Conservation (phyloP, 2,797 vertebrate genomes). For the Macropus fuliginosus region DNA sequence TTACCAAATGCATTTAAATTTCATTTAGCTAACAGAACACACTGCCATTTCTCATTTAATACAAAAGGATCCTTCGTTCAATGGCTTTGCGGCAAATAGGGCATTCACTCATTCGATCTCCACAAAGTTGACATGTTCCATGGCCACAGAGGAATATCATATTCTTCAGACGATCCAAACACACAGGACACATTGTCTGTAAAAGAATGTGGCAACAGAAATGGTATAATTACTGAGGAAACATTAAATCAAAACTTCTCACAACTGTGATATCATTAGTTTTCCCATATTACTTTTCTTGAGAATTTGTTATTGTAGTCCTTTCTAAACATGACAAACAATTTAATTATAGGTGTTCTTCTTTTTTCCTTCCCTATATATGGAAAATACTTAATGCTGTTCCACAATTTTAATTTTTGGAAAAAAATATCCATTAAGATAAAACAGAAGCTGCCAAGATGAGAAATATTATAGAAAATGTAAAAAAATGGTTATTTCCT, state of each 20-base stretch:
- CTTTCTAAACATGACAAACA: not conserved
- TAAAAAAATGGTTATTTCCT: not conserved
- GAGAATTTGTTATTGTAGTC: conserved; percentile 34
- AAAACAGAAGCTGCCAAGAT: not conserved
- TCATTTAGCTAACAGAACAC: conserved; percentile 70
- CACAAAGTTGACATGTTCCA: conserved; percentile 98
- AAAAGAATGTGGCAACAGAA: conserved; percentile 74
- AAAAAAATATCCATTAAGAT: not conserved
- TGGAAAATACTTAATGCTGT: not conserved
- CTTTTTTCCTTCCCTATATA: not conserved
- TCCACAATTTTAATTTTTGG: not conserved
- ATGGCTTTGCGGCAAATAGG: conserved; percentile 99
- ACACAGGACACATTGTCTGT: conserved; percentile 99
- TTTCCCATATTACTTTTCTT: conserved; percentile 45
- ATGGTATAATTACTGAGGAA: conserved; percentile 38
- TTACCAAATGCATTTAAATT: conserved; percentile 57
- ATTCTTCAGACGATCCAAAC: conserved; percentile 98
- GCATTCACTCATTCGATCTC: conserved; percentile 99
- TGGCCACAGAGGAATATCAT: conserved; percentile 99
- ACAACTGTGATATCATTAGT: conserved; percentile 22
- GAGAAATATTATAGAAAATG: not conserved
- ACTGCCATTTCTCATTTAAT: conserved; percentile 84
- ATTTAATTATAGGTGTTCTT: not conserved
- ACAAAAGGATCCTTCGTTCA: conserved; percentile 97
- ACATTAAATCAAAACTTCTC: conserved; percentile 27